A percentile compares a stretch with the other conserved stretches of the same genome.
Conservation (phyloP, 2,797 vertebrate species). For the Sebastes matsubarae region DNA sequence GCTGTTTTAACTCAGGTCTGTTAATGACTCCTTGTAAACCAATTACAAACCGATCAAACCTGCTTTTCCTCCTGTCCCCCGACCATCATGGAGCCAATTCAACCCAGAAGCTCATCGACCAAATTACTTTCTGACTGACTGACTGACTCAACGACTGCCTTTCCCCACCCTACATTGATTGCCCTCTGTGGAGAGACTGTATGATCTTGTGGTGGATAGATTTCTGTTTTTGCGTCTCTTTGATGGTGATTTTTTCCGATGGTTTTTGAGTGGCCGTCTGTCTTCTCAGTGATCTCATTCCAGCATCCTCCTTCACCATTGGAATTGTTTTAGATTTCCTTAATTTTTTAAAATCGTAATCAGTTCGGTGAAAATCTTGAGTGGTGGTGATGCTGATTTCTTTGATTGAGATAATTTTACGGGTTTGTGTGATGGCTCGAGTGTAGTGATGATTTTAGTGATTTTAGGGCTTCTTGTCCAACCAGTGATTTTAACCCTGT, state of each 20-base stretch:
- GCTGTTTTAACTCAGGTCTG: conserved; percentile 72
- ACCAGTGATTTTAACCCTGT: conserved; percentile 51
- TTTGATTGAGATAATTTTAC: conserved; percentile 15
- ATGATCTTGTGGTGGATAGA: conserved; percentile 53
- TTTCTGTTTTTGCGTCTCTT: conserved; percentile 36
- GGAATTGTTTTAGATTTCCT: conserved; percentile 21
- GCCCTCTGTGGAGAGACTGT: conserved; percentile 25
- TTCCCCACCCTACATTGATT: conserved; percentile 36
- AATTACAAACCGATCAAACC: conserved; percentile 63
- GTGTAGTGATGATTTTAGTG: conserved; percentile 24
- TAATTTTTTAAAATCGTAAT: conserved; percentile 36
- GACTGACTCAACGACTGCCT: not conserved
- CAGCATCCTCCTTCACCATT: conserved; percentile 14
- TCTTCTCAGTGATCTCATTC: conserved; percentile 38
- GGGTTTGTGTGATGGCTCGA: conserved; percentile 21
- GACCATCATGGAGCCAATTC: conserved; percentile 19
- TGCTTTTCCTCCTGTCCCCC: conserved; percentile 32
- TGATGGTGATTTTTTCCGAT: conserved; percentile 48
- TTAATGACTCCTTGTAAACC: conserved; percentile 51
- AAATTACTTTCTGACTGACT: conserved; percentile 1
- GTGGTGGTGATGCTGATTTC: conserved; percentile 16
- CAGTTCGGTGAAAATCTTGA: conserved; percentile 2
- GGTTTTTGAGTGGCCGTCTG: conserved; percentile 44
- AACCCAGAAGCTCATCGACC: conserved; percentile 38
- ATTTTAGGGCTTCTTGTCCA: conserved; percentile 4